These are phyloP conservation scores for Noctua pronuba DNA, from an alignment of 2,888 invertebrate genomes.

Conservation along the genomic window DNA sequence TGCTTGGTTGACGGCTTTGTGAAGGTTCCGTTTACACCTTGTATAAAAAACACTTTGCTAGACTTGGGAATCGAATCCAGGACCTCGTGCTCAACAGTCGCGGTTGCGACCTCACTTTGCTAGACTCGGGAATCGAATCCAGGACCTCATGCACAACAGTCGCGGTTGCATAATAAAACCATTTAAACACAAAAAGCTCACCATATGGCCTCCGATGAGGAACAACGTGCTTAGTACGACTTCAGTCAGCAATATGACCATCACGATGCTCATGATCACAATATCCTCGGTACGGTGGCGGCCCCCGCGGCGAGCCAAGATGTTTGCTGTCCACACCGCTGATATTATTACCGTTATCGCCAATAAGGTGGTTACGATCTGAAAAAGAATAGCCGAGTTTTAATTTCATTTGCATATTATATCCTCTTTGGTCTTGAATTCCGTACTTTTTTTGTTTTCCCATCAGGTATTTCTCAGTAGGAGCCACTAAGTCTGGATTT, in stretches of 20 bases:
- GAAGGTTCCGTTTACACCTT: too few species aligned
- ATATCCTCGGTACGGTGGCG: rapidly evolving
- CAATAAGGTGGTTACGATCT: not conserved
- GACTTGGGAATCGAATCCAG: too few species aligned
- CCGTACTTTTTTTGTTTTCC: too few species aligned
- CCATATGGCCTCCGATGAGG: constrained; percentile 50
- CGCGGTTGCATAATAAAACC: too few species aligned
- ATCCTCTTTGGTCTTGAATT: not conserved
- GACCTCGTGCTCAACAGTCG: too few species aligned
- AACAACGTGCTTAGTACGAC: constrained; percentile 21
- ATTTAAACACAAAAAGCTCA: constrained; percentile 7
- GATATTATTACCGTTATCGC: not conserved
- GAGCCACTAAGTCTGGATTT: too few species aligned
- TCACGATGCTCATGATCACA: not conserved
- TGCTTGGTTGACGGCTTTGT: too few species aligned
- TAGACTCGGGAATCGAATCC: too few species aligned
- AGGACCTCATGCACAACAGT: too few species aligned
- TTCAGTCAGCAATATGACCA: constrained; percentile 20
- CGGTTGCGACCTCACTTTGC: too few species aligned
- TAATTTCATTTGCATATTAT: not conserved
- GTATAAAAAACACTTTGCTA: too few species aligned
- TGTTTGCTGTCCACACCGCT: not conserved
- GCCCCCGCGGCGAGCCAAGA: rapidly evolving
- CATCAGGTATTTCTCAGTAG: too few species aligned
- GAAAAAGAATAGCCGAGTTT: constrained; percentile 17